Evolutionary conservation across 2,797 vertebrate genomes (phyloP).

Genomic region (Chelmon rostratus): DNA sequence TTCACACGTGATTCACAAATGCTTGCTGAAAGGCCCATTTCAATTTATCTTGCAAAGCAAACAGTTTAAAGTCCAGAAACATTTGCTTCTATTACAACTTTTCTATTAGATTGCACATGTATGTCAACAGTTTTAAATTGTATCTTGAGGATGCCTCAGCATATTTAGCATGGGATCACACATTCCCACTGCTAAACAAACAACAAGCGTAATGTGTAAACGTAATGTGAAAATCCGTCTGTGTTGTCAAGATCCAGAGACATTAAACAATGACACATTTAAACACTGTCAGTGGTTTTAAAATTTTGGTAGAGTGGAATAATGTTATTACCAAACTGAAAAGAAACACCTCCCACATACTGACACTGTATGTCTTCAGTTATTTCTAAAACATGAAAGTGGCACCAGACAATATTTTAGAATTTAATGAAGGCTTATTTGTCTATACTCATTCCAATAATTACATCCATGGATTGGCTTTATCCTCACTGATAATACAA

Average conservation of each 20-base stretch:
- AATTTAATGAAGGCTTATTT: not conserved
- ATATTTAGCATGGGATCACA: not conserved
- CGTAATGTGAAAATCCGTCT: not conserved
- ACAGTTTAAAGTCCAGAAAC: not conserved
- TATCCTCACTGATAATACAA: not conserved
- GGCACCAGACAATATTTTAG: not conserved
- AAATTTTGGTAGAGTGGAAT: not conserved
- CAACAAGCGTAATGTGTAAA: not conserved
- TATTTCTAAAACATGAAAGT: not conserved
- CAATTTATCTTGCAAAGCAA: not conserved
- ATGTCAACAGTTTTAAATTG: not conserved
- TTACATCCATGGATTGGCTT: not conserved
- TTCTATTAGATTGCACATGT: not conserved
- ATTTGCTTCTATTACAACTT: not conserved
- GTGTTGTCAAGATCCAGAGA: not conserved
- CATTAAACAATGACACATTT: not conserved
- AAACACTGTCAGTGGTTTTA: not conserved
- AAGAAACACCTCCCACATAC: not conserved
- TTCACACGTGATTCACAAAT: not conserved
- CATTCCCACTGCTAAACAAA: not conserved
- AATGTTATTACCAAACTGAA: not conserved
- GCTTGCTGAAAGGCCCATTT: no score
- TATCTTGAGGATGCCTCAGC: not conserved
- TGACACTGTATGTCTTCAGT: not conserved
- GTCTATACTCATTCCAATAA: not conserved